Base-by-base conservation (phyloP, 2,888 invertebrate genomes). In the Leucoma salicis region DNA sequence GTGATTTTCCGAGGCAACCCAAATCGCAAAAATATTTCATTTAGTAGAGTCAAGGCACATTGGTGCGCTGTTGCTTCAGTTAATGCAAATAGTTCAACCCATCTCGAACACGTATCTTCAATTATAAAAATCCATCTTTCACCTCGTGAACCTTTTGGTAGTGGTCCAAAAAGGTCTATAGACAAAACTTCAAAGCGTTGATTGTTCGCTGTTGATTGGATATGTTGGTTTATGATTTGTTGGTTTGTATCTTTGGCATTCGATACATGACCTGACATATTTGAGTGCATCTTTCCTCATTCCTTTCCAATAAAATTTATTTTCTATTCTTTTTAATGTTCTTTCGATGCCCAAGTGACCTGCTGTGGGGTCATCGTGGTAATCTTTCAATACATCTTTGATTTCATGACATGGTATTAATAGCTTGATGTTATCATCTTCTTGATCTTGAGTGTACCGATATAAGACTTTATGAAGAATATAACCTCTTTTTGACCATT, bases 171-270 rank as follows among this genome's bases (percentile, higher is more conserved):
- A 2, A 70, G 31, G 36, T 74, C 73, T 13, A 73, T 44, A 0
- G 71, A 39, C 0, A 38, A 1, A 5, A 27, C 16, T 18, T 42
- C 42, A 34, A 40, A 45, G 15, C 44, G 24, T 18, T 42, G 36
- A 27, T 36, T 35, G 0, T 31, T 39, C 0, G 64, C 48, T 0
- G 65, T 66, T n/a, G 63, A 60, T 10, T 65, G 64, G 1, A 1
- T 67, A 72, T 0, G 68, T 51, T 1, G 73, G 73, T 38, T 70
- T 74, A 7, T 52, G 39, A 31, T 74, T 74, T 0, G 42, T 56
- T 0, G 57, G 45, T 41, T 74, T 74, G 29, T 66, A 75, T 5
- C 60, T 31, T 39, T 75, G 71, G 38, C 73, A 78, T 7, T 55
- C 39, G 0, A 52, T 3, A 41, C 73, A 74, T 0, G 49, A 41